Evolutionary conservation across 2,888 invertebrate genomes (phyloP).

Genomic region (Heliconius erato): DNA sequence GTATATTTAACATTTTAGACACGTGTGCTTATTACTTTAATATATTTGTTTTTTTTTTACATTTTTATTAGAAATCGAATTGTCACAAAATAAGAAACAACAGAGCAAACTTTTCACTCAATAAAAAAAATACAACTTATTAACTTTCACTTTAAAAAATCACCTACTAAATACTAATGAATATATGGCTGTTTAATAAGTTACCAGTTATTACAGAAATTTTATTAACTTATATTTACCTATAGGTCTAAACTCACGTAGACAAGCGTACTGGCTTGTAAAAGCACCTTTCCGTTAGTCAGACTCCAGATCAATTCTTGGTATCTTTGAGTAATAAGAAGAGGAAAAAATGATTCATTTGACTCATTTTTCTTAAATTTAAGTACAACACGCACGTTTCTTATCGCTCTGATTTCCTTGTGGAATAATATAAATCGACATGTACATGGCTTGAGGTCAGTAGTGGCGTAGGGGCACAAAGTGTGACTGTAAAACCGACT

Average conservation of each 20-base stretch:
- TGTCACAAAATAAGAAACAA: no score
- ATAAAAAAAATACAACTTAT: no score
- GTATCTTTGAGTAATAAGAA: conserved; percentile 65
- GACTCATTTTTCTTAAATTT: conserved; percentile 50
- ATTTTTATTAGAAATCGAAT: no score
- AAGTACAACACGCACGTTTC: not conserved
- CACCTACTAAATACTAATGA: not conserved
- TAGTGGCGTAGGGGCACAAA: no score
- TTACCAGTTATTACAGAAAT: not conserved
- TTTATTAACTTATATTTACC: not conserved
- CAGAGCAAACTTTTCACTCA: no score
- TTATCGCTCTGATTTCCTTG: not conserved
- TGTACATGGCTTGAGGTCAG: no score
- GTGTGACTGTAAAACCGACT: no score
- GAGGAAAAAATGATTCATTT: conserved; percentile 51
- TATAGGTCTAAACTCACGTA: not conserved
- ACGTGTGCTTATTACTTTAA: no score
- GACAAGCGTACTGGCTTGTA: conserved; percentile 25
- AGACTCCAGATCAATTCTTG: conserved; percentile 67
- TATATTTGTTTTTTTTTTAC: no score
- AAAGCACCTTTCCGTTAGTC: conserved; percentile 58
- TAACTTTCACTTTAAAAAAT: no score
- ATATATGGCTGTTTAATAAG: not conserved
- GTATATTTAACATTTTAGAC: no score
- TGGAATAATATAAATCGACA: not conserved